Base-by-base conservation (phyloP, 2,113 vertebrate genomes). In the Phainopepla nitens region DNA sequence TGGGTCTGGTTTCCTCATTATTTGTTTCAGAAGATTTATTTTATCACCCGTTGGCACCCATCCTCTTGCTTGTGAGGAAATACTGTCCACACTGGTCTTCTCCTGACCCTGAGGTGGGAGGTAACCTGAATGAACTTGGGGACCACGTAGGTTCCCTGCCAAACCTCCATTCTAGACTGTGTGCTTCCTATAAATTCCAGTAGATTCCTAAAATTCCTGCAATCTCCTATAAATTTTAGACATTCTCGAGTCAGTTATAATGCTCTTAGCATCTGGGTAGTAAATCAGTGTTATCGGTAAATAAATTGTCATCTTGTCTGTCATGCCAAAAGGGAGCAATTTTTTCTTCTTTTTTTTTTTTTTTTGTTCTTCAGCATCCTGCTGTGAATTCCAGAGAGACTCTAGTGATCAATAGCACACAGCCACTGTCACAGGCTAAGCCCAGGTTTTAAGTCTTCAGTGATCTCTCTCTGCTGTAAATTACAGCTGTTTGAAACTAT, bases 1-100 rank as follows among this genome's bases (percentile, higher is more conserved):
- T 15, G 45, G 19, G 31, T 20, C 50, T 89, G n/a, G 1, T 82
- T 51, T 64, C 45, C 21, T 49, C n/a, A 42, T 79, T 3, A 9
- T 51, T 91, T 82, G 6, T 89, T 94, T 93, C 41, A 85, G n/a
- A 81, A 70, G 44, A 56, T 57, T 91, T 79, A 33, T 85, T 93
- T 84, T 62, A 28, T 13, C 24, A 36, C 11, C 17, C 0, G 0
- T 41, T 76, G 29, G 6, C 51, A 87, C 15, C 33, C 18, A 23
- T 79, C 8, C 22, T 79, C n/a, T 68, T 76, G 4, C 29, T 69
- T 72, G 22, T 44, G 39, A 29, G 65, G 31, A 82, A 58, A 64
- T 64, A n/a, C 15, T 61, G 61, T 29, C 44, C 36, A 31, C 1
- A 2, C 5, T 44, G 41, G 11, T 60, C 10, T 64, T 35, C 29